A percentile compares a stretch with the other conserved stretches of the same genome.
Evolutionary conservation across 2,888 invertebrate species (phyloP).

Genomic region (Dasysyrphus albostriatus): DNA sequence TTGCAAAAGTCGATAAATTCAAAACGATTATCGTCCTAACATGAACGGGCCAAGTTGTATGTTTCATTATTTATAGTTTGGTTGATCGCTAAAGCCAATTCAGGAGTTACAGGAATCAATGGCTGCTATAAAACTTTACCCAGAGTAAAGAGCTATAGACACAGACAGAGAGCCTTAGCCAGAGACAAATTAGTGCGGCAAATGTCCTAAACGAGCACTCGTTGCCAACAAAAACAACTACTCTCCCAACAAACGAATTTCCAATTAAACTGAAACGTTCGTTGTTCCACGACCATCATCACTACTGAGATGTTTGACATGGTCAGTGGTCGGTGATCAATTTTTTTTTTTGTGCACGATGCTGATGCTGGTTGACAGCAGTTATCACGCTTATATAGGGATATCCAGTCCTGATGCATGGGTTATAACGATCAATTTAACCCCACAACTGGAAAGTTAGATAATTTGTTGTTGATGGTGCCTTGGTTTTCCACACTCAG

Average conservation of each 20-base stretch:
- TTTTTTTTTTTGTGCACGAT: slow-evolving; percentile 45
- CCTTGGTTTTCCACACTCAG: neutral
- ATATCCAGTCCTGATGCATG: slow-evolving; percentile 37
- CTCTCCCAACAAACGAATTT: slow-evolving; percentile 40
- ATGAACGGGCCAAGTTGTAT: neutral
- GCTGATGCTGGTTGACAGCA: slow-evolving; percentile 70
- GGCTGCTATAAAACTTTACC: neutral
- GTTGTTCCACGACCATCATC: slow-evolving; percentile 52
- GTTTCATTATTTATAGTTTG: neutral
- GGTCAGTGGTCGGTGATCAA: slow-evolving; percentile 33
- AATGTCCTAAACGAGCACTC: slow-evolving; percentile 69
- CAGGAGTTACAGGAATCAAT: slow-evolving; percentile 66
- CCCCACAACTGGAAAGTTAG: slow-evolving; percentile 24
- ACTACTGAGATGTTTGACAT: slow-evolving; percentile 47
- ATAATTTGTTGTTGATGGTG: slow-evolving; percentile 14
- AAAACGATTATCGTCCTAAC: slow-evolving; percentile 45
- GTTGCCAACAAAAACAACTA: neutral
- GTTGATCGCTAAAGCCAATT: slow-evolving; percentile 35
- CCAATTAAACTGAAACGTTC: slow-evolving; percentile 65
- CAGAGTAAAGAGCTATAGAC: no score
- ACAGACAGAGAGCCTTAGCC: neutral
- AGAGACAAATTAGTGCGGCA: slow-evolving; percentile 69
- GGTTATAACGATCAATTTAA: slow-evolving; percentile 59
- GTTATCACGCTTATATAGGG: slow-evolving; percentile 66
- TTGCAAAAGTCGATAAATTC: slow-evolving; percentile 63